Conservation (phyloP, 2,888 invertebrate genomes). For the Drosophila flavopinicola region DNA sequence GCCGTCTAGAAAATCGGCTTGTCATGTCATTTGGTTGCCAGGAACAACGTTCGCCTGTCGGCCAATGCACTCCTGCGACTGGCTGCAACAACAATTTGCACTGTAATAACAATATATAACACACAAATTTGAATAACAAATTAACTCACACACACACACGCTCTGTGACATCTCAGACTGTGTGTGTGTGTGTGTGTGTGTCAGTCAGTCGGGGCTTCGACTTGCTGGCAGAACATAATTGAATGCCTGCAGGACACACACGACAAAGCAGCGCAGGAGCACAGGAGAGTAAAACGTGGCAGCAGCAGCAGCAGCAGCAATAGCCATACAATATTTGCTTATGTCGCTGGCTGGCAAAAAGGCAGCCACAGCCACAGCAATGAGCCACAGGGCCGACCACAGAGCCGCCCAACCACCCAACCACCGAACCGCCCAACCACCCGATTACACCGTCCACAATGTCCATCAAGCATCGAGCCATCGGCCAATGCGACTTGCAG, state of each 20-base stretch:
- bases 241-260: constrained; percentile 75
- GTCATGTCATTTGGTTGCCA: constrained; percentile 51
- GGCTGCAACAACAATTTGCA: constrained; percentile 61
- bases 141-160: constrained; percentile 64
- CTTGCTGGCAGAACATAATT: constrained; percentile 71
- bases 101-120: constrained; percentile 78
- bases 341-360: constrained; percentile 61
- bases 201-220: constrained; percentile 37
- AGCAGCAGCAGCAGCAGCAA: constrained; percentile 27
- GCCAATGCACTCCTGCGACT: constrained; percentile 63
- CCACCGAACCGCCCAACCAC: constrained; percentile 24
- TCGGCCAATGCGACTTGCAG: constrained; percentile 66
- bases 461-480: constrained; percentile 51
- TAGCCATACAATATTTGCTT: constrained; percentile 76
- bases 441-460: constrained; percentile 31
- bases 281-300: constrained; percentile 8
- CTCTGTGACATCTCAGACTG: constrained; percentile 41
- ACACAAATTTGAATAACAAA: constrained; percentile 80
- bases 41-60: constrained; percentile 47
- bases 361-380: constrained; percentile 31
- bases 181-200: constrained; percentile 45
- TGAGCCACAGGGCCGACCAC: constrained; percentile 55
- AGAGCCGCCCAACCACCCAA: constrained; percentile 19
- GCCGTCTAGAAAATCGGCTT: constrained; percentile 33
- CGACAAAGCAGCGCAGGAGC: constrained; percentile 52